Evolutionary conservation across 2,888 invertebrate genomes (phyloP), one percentile per base, ranked within the genome.

Genomic region (Lycophotia porphyrea): DNA sequence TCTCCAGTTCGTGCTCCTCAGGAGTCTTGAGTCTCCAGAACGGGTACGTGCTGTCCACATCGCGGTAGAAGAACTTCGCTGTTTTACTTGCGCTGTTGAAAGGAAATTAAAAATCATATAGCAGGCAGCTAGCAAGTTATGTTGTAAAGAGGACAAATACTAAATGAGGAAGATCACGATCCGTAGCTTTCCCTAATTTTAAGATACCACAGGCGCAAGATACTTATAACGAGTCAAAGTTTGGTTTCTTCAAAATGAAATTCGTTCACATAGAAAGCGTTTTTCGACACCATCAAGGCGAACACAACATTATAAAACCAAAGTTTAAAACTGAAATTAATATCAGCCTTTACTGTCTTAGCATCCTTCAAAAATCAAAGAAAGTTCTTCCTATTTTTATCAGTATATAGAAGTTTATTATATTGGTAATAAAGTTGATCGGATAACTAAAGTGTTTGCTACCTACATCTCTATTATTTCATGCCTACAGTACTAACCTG

Each of bases 1-100:
- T 99, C 96, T 99, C 99, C 24, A 98, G 98, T 96, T 99, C 99
- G 94, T 99, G 99, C 94, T 99, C 99, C 94, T 99, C 99, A 36
- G 99, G 99, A 39, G 99, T 99, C 97, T 99, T 98, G 80, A 98
- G 95, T 89, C 98, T 96, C 98, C 98, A 98, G 95, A 98, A 98
- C 70, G 98, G 98, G 94, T 98, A 98, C 34, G 98, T 98, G 89
- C 99, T 98, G 94, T 99, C 99, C 96, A 98, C 98, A 95, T 99
- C 99, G 80, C 99, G 97, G 96, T 99, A 99, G 97, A 99, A 99
- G 97, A 99, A 99, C 95, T 99, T 99, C 8, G 99, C 98, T 21
- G 99, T 99, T 96, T 99, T 99, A 81, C 99, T 99, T 79, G 99
- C 99, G 92, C 98, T 98, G 94, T 97, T 98, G 0, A 27, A 47